phyloP scores from a whole-genome alignment of 2,888 invertebrate species.

The Andrena marginata region DNA sequence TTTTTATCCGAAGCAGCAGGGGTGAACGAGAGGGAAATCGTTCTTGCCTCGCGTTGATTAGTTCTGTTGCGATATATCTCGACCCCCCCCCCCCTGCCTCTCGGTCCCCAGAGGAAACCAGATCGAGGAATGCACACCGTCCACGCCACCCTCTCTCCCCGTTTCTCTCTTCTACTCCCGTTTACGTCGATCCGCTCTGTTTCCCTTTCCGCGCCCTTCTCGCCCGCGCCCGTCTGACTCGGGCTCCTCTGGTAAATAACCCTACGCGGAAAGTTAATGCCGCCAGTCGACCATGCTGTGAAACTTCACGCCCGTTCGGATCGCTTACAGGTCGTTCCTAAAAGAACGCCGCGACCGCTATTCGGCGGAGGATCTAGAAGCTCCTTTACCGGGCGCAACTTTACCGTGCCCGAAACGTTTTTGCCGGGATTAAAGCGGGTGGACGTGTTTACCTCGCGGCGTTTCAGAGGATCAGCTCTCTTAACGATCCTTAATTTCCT shows the following conservation, averaged over 20 bases:
- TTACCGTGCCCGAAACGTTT: neutral
- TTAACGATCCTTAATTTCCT: constrained; percentile 7
- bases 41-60: constrained; percentile 78
- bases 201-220: constrained; percentile 38
- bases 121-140: constrained; percentile 66
- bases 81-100: constrained; percentile 65
- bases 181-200: constrained; percentile 28
- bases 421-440: neutral
- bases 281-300: constrained; percentile 46
- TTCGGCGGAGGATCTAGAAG: neutral
- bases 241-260: constrained; percentile 71
- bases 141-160: constrained; percentile 41
- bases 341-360: constrained; percentile 35
- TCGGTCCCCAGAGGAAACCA: constrained; percentile 69
- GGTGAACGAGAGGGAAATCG: constrained; percentile 72
- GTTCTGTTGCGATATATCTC: constrained; percentile 78
- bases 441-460: constrained; percentile 5
- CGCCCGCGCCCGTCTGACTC: constrained; percentile 34
- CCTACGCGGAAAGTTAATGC: constrained; percentile 69
- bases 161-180: constrained; percentile 6
- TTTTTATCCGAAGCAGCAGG: constrained; percentile 69
- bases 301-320: constrained; percentile 49
- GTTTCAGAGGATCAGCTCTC: neutral
- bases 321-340: constrained; percentile 56
- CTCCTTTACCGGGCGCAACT: neutral